phyloP scores from a whole-genome alignment of 2,888 invertebrate species.

The Agrotis puta region DNA sequence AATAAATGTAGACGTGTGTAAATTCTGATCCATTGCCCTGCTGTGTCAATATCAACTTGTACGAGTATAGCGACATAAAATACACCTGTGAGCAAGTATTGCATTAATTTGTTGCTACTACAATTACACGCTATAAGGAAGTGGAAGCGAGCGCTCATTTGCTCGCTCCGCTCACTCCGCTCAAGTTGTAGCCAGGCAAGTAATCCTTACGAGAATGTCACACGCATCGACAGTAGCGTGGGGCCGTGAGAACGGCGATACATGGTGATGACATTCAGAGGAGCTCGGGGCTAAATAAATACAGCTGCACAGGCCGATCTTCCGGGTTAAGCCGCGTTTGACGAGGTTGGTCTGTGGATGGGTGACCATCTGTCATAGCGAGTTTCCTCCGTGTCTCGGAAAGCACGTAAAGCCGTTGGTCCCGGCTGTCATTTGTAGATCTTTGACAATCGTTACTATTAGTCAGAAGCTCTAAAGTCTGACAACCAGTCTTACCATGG shows the following conservation, averaged over 20 bases:
- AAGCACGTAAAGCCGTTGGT: too few relatives aligned
- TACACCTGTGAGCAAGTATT: not conserved
- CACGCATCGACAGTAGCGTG: constrained; percentile 33
- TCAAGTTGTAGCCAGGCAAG: constrained; percentile 19
- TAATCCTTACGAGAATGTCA: constrained; percentile 42
- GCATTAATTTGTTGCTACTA: constrained; percentile 1
- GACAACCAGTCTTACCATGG: too few relatives aligned
- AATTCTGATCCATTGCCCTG: not conserved
- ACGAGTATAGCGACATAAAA: not conserved
- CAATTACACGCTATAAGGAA: constrained; percentile 28
- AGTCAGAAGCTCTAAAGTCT: too few relatives aligned
- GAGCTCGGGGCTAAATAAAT: too few relatives aligned
- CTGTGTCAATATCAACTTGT: not conserved
- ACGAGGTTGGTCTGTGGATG: too few relatives aligned
- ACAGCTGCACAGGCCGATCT: too few relatives aligned
- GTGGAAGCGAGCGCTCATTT: constrained; percentile 21
- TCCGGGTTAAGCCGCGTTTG: too few relatives aligned
- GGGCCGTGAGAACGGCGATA: constrained; percentile 26
- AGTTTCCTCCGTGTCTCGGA: too few relatives aligned
- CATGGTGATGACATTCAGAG: not conserved
- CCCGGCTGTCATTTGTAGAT: too few relatives aligned
- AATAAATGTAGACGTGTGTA: not conserved
- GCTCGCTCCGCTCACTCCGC: constrained; percentile 10
- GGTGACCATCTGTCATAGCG: too few relatives aligned
- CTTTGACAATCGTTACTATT: too few relatives aligned